Evolutionary conservation across 2,797 vertebrate genomes (phyloP).

Genomic region (Coregonus ussuriensis): DNA sequence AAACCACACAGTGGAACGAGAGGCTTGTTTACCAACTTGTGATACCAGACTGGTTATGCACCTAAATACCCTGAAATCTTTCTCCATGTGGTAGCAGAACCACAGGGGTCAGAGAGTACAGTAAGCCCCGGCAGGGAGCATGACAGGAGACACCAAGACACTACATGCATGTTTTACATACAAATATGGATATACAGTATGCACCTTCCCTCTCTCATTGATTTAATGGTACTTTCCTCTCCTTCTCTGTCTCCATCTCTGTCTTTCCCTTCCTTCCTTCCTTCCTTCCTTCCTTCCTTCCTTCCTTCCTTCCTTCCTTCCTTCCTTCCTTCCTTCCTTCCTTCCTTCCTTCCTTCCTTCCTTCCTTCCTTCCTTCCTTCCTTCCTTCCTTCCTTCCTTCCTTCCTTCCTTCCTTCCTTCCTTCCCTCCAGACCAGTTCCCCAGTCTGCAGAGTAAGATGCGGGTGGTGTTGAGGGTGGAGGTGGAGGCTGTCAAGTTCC

Average conservation of each 20-base stretch:
- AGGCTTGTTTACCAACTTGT: background rate
- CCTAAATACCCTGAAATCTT: background rate
- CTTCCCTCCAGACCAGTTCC: slow-evolving; percentile 77
- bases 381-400: background rate
- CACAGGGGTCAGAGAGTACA: background rate
- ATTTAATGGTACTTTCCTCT: slow-evolving; percentile 10
- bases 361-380: too few relatives aligned
- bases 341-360: too few relatives aligned
- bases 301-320: too few relatives aligned
- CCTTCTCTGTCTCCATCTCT: background rate
- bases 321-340: too few relatives aligned
- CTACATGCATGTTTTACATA: background rate
- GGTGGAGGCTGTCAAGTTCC: slow-evolving; percentile 95
- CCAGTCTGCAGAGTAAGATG: slow-evolving; percentile 91
- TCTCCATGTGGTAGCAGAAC: background rate
- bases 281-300: too few relatives aligned
- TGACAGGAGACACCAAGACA: background rate
- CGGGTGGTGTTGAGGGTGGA: slow-evolving; percentile 93
- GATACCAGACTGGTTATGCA: background rate
- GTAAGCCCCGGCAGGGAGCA: background rate
- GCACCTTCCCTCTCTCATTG: background rate
- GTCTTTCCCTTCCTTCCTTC: background rate
- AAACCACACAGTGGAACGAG: background rate
- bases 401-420: background rate
- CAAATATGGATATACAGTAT: background rate